Base-by-base conservation (phyloP, 30 jellyfish, hydroid and myxozoan genomes). In the Clytia hemisphaerica region DNA sequence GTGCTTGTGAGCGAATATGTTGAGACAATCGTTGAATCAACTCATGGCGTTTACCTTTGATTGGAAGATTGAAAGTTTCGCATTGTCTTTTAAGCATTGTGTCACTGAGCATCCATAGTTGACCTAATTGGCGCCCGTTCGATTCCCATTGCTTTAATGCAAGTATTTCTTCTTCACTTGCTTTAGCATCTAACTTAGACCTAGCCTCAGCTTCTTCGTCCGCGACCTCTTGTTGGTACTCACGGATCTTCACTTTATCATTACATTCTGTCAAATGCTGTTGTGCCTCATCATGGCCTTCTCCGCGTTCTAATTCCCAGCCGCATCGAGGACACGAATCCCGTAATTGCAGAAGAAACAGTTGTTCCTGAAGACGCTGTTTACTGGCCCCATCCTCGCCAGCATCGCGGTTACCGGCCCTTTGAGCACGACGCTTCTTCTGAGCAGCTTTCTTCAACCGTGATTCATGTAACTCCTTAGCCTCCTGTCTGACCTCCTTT, bases 251-350 rank as follows among this genome's bases (percentile, higher is more conserved):
- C 5, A 3, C 40, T 22, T 49, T 30, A 29, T 69, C 49, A 29
- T 69, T 69, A 45, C 81, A 69, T 0, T 18, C 73, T 24, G 22
- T 28, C 30, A 69, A 69, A 49, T 69, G 81, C 19, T 28, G 40
- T 1, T 69, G 28, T 4, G 74, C 73, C 18, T 69, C 81, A 45
- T 69, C 81, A 18, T 19, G 22, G 4, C 73, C 75, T 4, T 69
- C 77, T 12, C 28, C 73, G 27, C 77, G 57, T 12, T 42, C 22
- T 3, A 69, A 28, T 32, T 69, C 81, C 81, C 81, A 69, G 25
- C 81, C 81, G 35, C 81, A 69, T 18, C 74, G 73, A 44, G 81
- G 81, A 69, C 81, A 69, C n/a, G 16, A 19, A 35, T 69, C 81
- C 6, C 60, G 46, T 29, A 69, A 32, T 27, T 55, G 37, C n/a